Evolutionary conservation across 2,113 vertebrate genomes (phyloP), one percentile per base, ranked within the genome.

Genomic region (Poeciliopsis retropinna): DNA sequence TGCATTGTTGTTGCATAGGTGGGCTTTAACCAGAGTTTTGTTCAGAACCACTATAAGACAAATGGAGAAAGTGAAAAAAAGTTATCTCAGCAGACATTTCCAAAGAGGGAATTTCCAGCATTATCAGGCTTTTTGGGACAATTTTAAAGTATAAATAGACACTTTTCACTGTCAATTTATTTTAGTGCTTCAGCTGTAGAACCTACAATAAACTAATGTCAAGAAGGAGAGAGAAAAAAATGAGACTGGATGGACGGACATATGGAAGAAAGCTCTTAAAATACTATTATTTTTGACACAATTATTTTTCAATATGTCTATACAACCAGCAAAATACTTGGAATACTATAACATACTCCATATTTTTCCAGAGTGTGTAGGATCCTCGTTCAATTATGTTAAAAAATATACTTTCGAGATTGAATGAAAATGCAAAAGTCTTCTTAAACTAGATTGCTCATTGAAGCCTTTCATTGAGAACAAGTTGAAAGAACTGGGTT

Each of bases 1-100:
- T 39, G 41, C 37, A 68, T 76, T 82, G 75, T 39, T 31, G 28
- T 67, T 47, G 41, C 15, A 70, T 5, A 70, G 57, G 41, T 69
- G 68, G 31, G 41, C 37, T 0, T 17, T 28, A 57, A 80, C 32
- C 29, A 37, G 54, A 37, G 60, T 15, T 78, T 63, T 34, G 64
- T 75, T 51, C 27, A 13, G 30, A 54, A 47, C 44, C 30, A 28
- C 54, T 60, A 29, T n/a, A 32, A 71, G 28, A 68, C 31, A 51
- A 37, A 57, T 31, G 37, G 5, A 32, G 7, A 13, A 22, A 4
- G 41, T 27, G 13, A 27, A 5, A 68, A 67, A 51, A 51, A 25
- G 19, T 22, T 0, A 22, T 51, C 19, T 51, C 17, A 51, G 17
- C 19, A 51, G 19, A 51, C 4, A 37, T 14, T 66, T 65, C 22